Conservation (phyloP, 2,888 invertebrate species). For the Lepidochitona cinerea region DNA sequence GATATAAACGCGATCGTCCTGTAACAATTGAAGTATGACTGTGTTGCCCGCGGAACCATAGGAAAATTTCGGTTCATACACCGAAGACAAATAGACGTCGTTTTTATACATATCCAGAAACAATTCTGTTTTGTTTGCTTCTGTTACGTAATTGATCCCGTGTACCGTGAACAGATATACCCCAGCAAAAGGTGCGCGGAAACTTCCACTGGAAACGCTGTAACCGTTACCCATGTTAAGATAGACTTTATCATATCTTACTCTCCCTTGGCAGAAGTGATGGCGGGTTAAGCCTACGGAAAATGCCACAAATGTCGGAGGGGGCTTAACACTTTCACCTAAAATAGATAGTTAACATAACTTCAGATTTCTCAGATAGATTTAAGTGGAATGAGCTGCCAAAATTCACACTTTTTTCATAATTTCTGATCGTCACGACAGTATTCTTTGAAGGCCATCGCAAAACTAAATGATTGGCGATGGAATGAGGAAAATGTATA, state of each 20-base stretch:
- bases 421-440: no score
- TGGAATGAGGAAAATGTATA: no score
- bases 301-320: constrained; percentile 34
- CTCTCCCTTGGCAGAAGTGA: constrained; percentile 19
- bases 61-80: constrained; percentile 34
- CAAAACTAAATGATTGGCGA: no score
- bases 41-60: constrained; percentile 16
- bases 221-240: constrained; percentile 43
- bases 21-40: not conserved
- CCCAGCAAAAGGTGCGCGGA: constrained; percentile 39
- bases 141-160: constrained; percentile 27
- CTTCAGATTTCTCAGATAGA: no score
- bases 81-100: constrained; percentile 38
- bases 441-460: no score
- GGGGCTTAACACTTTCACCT: no score
- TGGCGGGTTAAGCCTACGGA: constrained; percentile 44
- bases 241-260: constrained; percentile 39
- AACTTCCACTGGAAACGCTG: constrained; percentile 32
- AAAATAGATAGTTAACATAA: no score
- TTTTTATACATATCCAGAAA: constrained; percentile 43
- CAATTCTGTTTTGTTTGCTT: constrained; percentile 23
- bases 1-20: constrained; percentile 36
- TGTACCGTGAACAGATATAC: constrained; percentile 40
- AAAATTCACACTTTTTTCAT: no score
- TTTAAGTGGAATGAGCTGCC: no score